A percentile compares a stretch with the other conserved stretches of the same genome.
These are phyloP conservation scores for Drosophila sturtevanti DNA, from an alignment of 1,140 invertebrate species.

Conservation along the genomic window DNA sequence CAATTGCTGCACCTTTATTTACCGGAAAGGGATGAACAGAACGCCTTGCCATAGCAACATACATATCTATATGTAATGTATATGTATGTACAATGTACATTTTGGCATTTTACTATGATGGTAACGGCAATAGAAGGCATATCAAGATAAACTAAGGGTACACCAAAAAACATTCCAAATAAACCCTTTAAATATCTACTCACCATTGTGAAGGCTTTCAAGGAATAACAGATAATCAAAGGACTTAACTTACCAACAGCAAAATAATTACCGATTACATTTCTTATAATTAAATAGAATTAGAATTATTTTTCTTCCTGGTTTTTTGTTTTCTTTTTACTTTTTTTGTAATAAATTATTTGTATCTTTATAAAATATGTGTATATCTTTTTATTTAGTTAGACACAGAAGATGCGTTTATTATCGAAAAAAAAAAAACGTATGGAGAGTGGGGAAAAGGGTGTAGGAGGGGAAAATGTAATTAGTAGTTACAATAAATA, in stretches of 20 bases:
- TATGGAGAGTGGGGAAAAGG: background rate
- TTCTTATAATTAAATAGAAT: no score
- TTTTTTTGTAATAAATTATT: background rate
- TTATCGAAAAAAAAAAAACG: background rate
- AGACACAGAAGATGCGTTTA: background rate
- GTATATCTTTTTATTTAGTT: background rate
- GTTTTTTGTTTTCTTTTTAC: no score
- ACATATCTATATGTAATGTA: no score
- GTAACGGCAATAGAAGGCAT: background rate
- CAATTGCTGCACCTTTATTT: background rate
- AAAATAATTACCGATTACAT: no score
- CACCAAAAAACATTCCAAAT: background rate
- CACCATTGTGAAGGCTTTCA: no score
- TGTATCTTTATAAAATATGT: background rate
- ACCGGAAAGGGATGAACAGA: background rate
- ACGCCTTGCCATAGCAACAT: background rate
- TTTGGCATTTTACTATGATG: background rate
- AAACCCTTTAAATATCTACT: no score
- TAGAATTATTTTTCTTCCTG: no score
- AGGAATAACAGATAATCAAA: no score
- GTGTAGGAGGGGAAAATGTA: background rate
- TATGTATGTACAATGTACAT: no score
- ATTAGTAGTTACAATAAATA: conserved; percentile 11
- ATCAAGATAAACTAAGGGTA: background rate
- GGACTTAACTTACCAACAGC: no score